A percentile compares a stretch with the other conserved stretches of the same genome.
Evolutionary conservation across 2,888 invertebrate species (phyloP).

Genomic region (Trachelus tabidus): DNA sequence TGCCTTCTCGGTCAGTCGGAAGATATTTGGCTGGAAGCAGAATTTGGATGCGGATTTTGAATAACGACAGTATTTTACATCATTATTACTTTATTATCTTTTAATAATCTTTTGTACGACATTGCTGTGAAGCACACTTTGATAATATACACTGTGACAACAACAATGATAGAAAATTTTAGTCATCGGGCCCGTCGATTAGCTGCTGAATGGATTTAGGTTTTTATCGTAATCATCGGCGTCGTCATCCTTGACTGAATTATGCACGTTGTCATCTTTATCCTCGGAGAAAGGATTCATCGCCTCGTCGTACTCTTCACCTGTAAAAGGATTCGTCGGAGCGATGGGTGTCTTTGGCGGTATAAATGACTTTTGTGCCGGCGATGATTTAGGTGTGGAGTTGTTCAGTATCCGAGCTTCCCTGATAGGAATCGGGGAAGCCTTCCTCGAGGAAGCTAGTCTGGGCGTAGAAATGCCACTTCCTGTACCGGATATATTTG

Average conservation of each 20-base stretch:
- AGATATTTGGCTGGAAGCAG: constrained; percentile 52
- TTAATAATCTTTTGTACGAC: background rate
- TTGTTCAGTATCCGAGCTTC: constrained; percentile 56
- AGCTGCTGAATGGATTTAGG: constrained; percentile 76
- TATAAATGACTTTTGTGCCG: constrained; percentile 52
- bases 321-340: constrained; percentile 65
- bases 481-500: constrained; percentile 66
- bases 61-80: background rate
- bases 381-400: constrained; percentile 55
- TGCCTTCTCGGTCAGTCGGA: constrained; percentile 52
- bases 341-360: constrained; percentile 55
- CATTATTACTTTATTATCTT: constrained; percentile 4
- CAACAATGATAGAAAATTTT: background rate
- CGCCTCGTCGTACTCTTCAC: constrained; percentile 70
- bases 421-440: constrained; percentile 55
- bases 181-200: background rate
- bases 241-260: constrained; percentile 68
- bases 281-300: constrained; percentile 76
- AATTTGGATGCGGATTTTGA: constrained; percentile 27
- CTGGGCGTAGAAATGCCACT: constrained; percentile 45
- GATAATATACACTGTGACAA: constrained; percentile 5
- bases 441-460: constrained; percentile 40
- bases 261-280: constrained; percentile 68
- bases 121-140: background rate
- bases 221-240: constrained; percentile 82